A percentile compares a stretch with the other conserved stretches of the same genome.
Evolutionary conservation across 2,797 vertebrate genomes (phyloP).

Genomic region (Schizopygopsis pylzovi): DNA sequence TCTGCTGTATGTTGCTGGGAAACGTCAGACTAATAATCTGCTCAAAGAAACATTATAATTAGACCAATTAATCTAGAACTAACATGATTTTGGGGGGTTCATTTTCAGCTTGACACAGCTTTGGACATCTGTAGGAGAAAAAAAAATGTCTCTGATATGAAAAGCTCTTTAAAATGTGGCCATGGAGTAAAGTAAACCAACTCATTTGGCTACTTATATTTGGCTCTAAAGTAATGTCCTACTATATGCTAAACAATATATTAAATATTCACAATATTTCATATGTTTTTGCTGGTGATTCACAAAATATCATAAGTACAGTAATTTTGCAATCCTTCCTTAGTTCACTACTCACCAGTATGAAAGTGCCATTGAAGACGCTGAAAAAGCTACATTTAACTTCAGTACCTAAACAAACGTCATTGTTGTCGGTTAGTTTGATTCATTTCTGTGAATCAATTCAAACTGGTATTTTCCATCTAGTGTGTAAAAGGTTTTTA

Average conservation of each 20-base stretch:
- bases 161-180: not conserved
- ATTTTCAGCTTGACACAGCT: slow-evolving; percentile 22
- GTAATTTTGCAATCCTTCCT: not conserved
- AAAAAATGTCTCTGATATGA: not conserved
- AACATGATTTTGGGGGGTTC: slow-evolving; percentile 52
- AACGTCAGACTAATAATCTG: slow-evolving; percentile 52
- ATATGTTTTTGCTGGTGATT: not conserved
- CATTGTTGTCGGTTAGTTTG: not conserved
- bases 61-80: slow-evolving; percentile 56
- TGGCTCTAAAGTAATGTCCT: not conserved
- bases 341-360: not conserved
- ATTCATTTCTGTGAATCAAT: not conserved
- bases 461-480: not conserved
- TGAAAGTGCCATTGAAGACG: not conserved
- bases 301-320: not conserved
- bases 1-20: slow-evolving; percentile 46
- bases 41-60: slow-evolving; percentile 63
- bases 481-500: not conserved
- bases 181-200: not conserved
- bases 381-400: not conserved
- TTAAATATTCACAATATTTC: not conserved
- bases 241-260: no score
- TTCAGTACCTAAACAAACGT: not conserved
- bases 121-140: not conserved
- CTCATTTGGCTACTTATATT: not conserved